Conservation (phyloP, 2,113 vertebrate genomes). For the Prietella phreatophila region DNA sequence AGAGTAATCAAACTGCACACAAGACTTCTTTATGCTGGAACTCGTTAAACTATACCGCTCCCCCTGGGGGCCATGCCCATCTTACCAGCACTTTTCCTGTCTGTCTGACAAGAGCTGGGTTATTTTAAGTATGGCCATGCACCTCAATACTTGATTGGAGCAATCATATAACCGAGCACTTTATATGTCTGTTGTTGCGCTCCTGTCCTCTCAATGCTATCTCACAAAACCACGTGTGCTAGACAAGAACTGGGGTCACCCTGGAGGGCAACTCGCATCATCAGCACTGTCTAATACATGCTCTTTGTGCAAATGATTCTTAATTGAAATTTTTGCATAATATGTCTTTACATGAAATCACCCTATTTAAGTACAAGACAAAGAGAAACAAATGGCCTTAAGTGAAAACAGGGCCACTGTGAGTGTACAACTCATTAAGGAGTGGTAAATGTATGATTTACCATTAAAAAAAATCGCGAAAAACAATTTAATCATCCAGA, state of each 20-base stretch:
- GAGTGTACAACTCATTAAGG: not conserved
- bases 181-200: conserved; percentile 15
- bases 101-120: conserved; percentile 28
- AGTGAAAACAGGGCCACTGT: not conserved
- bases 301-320: conserved; percentile 51
- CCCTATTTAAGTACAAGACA: not conserved
- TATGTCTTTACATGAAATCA: not conserved
- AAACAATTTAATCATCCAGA: not conserved
- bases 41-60: conserved; percentile 54
- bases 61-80: conserved; percentile 40
- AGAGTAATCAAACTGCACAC: conserved; percentile 53
- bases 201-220: conserved; percentile 6
- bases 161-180: conserved; percentile 22
- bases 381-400: not conserved
- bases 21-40: conserved; percentile 45
- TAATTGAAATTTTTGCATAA: not conserved
- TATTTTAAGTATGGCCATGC: conserved; percentile 30
- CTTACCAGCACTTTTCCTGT: conserved; percentile 10
- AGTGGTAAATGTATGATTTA: not conserved
- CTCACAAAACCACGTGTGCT: conserved; percentile 12
- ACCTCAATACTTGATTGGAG: conserved; percentile 32
- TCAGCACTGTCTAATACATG: conserved; percentile 61
- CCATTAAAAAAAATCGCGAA: not conserved
- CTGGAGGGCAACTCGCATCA: not conserved
- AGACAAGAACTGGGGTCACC: not conserved